Evolutionary conservation across 2,113 vertebrate species (phyloP).

Genomic region (Neofelis nebulosa): DNA sequence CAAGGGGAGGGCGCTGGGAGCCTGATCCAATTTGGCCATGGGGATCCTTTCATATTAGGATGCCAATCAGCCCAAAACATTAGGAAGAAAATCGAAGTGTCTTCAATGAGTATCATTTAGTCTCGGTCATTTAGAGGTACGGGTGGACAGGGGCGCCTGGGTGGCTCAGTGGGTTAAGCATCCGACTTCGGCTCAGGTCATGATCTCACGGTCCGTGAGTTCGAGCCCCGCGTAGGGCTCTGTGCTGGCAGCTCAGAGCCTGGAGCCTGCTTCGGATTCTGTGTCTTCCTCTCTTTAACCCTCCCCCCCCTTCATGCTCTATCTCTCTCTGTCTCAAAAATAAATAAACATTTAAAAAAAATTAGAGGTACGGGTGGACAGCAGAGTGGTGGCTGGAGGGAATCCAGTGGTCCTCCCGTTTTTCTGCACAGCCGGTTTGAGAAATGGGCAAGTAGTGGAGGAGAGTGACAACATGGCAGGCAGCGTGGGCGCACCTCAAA

Average conservation of each 20-base stretch:
- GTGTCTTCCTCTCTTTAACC: too few relatives aligned
- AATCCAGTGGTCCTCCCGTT: neutral
- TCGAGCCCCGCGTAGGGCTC: too few relatives aligned
- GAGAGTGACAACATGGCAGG: slow-evolving; percentile 55
- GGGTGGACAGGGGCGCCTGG: neutral
- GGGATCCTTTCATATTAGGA: slow-evolving; percentile 27
- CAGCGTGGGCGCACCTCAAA: neutral
- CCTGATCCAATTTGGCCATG: neutral
- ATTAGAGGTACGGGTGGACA: neutral
- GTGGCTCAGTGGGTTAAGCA: too few relatives aligned
- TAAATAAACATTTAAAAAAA: too few relatives aligned
- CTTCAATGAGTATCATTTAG: slow-evolving; percentile 47
- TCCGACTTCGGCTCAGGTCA: too few relatives aligned
- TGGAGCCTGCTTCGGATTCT: too few relatives aligned
- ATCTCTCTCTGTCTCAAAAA: too few relatives aligned
- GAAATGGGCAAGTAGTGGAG: slow-evolving; percentile 40
- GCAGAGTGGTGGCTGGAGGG: neutral
- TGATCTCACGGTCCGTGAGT: too few relatives aligned
- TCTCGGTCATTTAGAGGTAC: slow-evolving; percentile 43
- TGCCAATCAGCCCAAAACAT: slow-evolving; percentile 43
- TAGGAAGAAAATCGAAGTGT: slow-evolving; percentile 18
- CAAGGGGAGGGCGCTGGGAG: neutral
- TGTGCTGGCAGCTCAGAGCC: too few relatives aligned
- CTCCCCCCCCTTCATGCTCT: too few relatives aligned
- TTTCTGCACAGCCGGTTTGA: neutral